These are phyloP conservation scores for Tortrix viridana DNA, from an alignment of 2,888 invertebrate genomes.

Conservation along the genomic window DNA sequence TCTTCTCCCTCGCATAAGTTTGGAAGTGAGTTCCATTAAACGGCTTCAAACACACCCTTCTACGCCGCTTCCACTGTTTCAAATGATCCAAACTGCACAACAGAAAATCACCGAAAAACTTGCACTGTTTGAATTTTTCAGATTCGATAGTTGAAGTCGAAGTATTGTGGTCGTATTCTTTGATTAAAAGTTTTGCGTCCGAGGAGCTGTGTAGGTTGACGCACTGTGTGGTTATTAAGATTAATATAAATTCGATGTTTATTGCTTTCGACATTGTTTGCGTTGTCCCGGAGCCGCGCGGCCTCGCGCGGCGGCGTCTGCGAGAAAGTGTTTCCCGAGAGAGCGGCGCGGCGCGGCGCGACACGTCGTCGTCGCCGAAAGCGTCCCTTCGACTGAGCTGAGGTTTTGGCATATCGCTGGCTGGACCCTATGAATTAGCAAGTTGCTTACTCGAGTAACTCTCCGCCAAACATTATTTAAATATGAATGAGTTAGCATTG, in stretches of 20 bases:
- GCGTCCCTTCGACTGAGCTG: constrained; percentile 22
- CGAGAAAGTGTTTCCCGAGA: constrained; percentile 59
- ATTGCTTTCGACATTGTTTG: constrained; percentile 57
- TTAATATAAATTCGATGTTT: constrained; percentile 56
- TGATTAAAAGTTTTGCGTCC: constrained; percentile 43
- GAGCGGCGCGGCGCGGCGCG: neutral
- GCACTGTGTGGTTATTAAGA: constrained; percentile 57
- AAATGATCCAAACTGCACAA: constrained; percentile 62
- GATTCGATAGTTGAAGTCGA: constrained; percentile 44
- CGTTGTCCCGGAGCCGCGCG: constrained; percentile 54
- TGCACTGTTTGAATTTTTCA: constrained; percentile 50
- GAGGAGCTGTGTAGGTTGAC: constrained; percentile 52
- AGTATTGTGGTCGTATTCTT: constrained; percentile 48
- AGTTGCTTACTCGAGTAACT: neutral
- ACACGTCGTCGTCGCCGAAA: constrained; percentile 12
- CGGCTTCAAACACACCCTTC: constrained; percentile 54
- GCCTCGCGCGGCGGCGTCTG: constrained; percentile 63
- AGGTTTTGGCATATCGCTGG: neutral
- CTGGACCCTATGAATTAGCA: neutral
- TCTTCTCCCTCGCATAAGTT: constrained; percentile 38
- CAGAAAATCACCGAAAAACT: constrained; percentile 60
- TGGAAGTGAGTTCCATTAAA: constrained; percentile 41
- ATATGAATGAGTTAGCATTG: neutral
- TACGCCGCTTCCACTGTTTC: constrained; percentile 72
- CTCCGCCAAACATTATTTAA: neutral